A percentile compares a stretch with the other conserved stretches of the same genome.
phyloP scores from a whole-genome alignment of 2,888 invertebrate species.

The Oxytorus armatus region DNA sequence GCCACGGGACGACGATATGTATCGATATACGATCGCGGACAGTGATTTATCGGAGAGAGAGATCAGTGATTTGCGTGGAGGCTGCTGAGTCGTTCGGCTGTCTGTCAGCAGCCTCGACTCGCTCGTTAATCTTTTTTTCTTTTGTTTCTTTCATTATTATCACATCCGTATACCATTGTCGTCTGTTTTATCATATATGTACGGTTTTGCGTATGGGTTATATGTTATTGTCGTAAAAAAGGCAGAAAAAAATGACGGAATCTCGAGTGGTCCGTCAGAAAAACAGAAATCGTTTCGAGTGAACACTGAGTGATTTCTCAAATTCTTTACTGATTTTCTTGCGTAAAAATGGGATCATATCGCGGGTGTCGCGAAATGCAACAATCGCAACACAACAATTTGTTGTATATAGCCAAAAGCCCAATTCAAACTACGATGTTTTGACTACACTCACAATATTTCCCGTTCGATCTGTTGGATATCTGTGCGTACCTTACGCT shows the following conservation, averaged over 20 bases:
- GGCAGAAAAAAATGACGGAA: constrained; percentile 36
- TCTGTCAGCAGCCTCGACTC: constrained; percentile 56
- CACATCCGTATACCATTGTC: neutral
- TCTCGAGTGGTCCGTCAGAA: constrained; percentile 19
- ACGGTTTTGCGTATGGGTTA: neutral
- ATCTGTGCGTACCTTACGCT: neutral
- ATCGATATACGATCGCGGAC: constrained; percentile 58
- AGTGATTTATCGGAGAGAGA: constrained; percentile 60
- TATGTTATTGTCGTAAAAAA: neutral
- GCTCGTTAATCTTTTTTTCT: constrained; percentile 23
- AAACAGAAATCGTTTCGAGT: constrained; percentile 11
- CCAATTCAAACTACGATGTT: constrained; percentile 21
- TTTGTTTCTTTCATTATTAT: constrained; percentile 8
- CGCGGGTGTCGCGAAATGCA: constrained; percentile 32
- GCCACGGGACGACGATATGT: constrained; percentile 62
- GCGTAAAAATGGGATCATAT: constrained; percentile 36
- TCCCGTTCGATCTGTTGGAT: constrained; percentile 9
- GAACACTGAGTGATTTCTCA: constrained; percentile 29
- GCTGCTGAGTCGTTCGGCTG: constrained; percentile 46
- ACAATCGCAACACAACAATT: constrained; percentile 5
- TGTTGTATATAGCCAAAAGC: constrained; percentile 14
- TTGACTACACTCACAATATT: constrained; percentile 26
- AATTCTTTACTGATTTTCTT: neutral
- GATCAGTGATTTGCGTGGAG: constrained; percentile 57
- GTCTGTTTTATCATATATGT: neutral